These are phyloP conservation scores for Erythrolamprus reginae DNA, from an alignment of 2,113 vertebrate species.

Conservation along the genomic window DNA sequence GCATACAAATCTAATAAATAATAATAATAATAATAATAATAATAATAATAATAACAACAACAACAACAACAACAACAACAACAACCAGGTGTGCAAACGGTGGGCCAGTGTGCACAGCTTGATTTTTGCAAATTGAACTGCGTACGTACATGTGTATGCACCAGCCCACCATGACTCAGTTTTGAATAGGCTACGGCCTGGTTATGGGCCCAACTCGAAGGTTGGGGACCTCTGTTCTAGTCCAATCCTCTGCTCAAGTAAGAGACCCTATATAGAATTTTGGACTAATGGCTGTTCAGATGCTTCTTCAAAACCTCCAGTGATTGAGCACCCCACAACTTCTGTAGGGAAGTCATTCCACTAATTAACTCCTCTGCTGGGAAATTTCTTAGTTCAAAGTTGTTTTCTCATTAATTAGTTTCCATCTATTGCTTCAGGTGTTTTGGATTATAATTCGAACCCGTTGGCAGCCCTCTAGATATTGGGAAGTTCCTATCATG, in stretches of 20 bases:
- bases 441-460: neutral
- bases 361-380: neutral
- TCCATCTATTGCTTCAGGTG: neutral
- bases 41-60: too few relatives aligned
- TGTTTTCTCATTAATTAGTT: neutral
- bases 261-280: neutral
- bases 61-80: too few relatives aligned
- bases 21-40: too few relatives aligned
- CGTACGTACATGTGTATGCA: too few relatives aligned
- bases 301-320: neutral
- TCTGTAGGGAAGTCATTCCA: neutral
- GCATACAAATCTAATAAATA: too few relatives aligned
- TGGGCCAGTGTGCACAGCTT: too few relatives aligned
- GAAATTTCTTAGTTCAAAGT: neutral
- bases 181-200: neutral
- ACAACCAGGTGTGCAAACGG: neutral
- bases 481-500: neutral
- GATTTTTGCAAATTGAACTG: neutral
- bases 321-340: neutral
- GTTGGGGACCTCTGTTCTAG: neutral
- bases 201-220: neutral
- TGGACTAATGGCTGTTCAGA: neutral
- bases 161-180: too few relatives aligned
- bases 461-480: neutral
- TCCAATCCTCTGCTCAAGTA: neutral